Percentiles rank a stretch among this genome's conserved stretches.
Evolutionary conservation across 1,140 invertebrate species (phyloP).

Genomic region (Zaprionus nigranus): DNA sequence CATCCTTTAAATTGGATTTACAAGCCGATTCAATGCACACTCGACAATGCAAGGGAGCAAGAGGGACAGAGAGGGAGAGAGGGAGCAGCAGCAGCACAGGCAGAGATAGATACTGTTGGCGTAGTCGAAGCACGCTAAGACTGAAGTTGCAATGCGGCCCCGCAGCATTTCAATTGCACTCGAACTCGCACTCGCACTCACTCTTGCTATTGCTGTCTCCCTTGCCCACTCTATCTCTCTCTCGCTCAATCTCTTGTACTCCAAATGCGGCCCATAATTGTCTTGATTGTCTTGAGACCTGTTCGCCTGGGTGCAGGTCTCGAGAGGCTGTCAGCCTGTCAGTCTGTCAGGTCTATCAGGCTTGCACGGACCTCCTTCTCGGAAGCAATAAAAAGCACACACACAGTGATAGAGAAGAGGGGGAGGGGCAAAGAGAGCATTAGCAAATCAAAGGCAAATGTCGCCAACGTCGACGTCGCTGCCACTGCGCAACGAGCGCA

Average conservation of each 20-base stretch:
- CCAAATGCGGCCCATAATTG: conserved; percentile 30
- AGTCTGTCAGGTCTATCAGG: conserved; percentile 17
- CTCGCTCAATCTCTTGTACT: not conserved
- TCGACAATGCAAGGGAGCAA: not conserved
- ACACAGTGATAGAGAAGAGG: conserved; percentile 2
- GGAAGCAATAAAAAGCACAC: conserved; percentile 39
- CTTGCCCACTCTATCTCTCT: not conserved
- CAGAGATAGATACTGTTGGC: too few species aligned
- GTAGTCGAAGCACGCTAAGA: not conserved
- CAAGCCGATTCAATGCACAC: not conserved
- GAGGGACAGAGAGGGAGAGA: too few species aligned
- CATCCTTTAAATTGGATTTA: not conserved
- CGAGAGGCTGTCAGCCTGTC: conserved; percentile 26
- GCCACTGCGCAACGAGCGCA: conserved; percentile 46
- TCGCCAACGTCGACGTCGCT: conserved; percentile 23
- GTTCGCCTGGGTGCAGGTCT: conserved; percentile 16
- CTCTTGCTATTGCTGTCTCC: too few species aligned
- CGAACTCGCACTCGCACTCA: not conserved
- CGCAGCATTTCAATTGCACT: conserved; percentile 4
- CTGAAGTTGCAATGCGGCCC: not conserved
- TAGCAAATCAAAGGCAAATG: conserved; percentile 36
- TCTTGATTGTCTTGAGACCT: conserved; percentile 25
- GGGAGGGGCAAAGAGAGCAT: not conserved
- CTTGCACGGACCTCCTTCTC: not conserved
- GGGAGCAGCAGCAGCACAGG: not conserved